Base-by-base conservation (phyloP, 2,888 invertebrate species). In the Drosophila acutilabella region DNA sequence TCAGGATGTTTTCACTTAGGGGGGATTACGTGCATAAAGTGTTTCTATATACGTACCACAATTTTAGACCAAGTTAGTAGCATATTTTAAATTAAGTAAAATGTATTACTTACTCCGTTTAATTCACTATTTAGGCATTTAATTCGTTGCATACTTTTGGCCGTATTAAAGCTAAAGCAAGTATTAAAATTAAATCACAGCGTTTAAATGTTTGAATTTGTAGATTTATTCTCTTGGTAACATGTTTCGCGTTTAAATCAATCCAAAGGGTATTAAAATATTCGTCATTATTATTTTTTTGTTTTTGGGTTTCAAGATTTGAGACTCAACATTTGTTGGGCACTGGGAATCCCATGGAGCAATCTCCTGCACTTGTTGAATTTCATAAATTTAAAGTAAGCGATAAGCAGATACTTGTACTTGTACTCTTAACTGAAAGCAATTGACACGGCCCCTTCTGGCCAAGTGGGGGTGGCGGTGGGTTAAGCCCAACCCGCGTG, bases 401-500 rank as follows among this genome's bases (percentile, higher is more conserved):
- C 30, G 30, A 30, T 30, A 30, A 30, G 30, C 8, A 48, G 11
- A 30, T 7, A 38, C 36, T 38, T 38, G 36, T 8, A 30, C 30
- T 23, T 23, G 23, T 23, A 38, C 13, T n/a, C 8, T 20, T 38
- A 45, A 36, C 10, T 44, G 33, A 4, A 42, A 36, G 8, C 20
- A 45, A 45, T 7, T 11, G 41, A 26, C 23, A 23, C 8, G 30
- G 1, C 8, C 8, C 30, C 30, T 30, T 30, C 8, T 16, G 40
- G 16, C 6, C 16, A 30, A 14, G 4, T 33, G 33, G 7, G 53
- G 1, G 6, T 0, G 0, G 20, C 2, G 18, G 20, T 20, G 20
- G 11, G 2, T 44, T 81, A 82, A 20, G 7, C 18, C 87, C 87
- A 83, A 10, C 89, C 87, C 2, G 74, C 56, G 38, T 79, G 81